phyloP scores from a whole-genome alignment of 2,888 invertebrate species.

The Hedychridium roseum region DNA sequence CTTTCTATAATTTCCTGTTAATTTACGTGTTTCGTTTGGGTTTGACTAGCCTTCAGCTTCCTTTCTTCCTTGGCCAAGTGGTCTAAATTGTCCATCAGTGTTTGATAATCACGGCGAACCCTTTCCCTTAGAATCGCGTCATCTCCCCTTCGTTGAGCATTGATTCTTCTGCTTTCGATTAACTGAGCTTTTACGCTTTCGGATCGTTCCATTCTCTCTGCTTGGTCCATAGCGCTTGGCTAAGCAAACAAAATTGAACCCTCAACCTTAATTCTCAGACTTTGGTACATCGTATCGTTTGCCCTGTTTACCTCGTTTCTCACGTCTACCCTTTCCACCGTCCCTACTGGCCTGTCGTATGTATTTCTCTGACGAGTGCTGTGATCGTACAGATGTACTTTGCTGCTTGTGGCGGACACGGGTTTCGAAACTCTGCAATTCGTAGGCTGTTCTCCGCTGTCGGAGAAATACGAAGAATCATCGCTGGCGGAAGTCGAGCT shows the following conservation, averaged over 20 bases:
- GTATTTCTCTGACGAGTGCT: constrained; percentile 45
- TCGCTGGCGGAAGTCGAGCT: constrained; percentile 50
- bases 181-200: constrained; percentile 33
- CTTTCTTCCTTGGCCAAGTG: constrained; percentile 48
- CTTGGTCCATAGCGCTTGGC: constrained; percentile 54
- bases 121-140: constrained; percentile 55
- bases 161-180: constrained; percentile 37
- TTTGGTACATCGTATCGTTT: neutral
- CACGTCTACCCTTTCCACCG: constrained; percentile 51
- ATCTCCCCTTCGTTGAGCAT: constrained; percentile 45
- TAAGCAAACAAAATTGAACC: constrained; percentile 14
- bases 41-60: constrained; percentile 47
- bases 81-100: constrained; percentile 49
- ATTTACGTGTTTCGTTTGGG: constrained; percentile 34
- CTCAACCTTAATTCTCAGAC: constrained; percentile 1
- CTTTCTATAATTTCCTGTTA: constrained; percentile 18
- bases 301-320: constrained; percentile 46
- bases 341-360: constrained; percentile 46
- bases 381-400: constrained; percentile 55
- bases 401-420: constrained; percentile 34
- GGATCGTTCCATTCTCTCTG: constrained; percentile 35
- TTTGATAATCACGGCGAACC: constrained; percentile 53
- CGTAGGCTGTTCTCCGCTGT: constrained; percentile 33
- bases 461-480: constrained; percentile 58
- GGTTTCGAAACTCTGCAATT: too few relatives aligned